Conservation (phyloP, 2,113 vertebrate genomes). For the Monarcha castaneiventris region DNA sequence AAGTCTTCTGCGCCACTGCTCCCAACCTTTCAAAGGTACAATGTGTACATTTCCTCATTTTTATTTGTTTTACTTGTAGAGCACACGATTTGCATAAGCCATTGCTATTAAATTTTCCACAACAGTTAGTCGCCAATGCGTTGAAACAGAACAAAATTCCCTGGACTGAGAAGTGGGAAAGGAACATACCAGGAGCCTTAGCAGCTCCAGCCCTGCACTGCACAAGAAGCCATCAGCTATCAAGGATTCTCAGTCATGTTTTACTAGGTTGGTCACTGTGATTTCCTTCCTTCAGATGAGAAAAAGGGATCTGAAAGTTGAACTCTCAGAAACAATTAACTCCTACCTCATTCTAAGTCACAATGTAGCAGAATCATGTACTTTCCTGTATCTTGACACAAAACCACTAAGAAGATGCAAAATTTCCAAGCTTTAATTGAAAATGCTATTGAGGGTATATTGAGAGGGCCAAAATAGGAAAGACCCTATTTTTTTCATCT, state of each 20-base stretch:
- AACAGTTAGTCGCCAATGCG: not conserved
- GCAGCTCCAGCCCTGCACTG: not conserved
- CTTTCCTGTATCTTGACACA: not conserved
- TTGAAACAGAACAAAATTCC: slow-evolving; percentile 42
- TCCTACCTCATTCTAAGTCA: not conserved
- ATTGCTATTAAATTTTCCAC: slow-evolving; percentile 63
- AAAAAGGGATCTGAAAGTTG: not conserved
- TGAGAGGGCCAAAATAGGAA: not conserved
- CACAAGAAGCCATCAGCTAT: not conserved
- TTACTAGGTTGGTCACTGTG: not conserved
- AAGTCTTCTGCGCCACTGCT: slow-evolving; percentile 71
- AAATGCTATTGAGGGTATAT: not conserved
- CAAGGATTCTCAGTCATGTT: not conserved
- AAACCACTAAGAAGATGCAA: not conserved
- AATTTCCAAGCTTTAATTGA: not conserved
- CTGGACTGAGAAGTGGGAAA: not conserved
- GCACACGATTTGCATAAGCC: slow-evolving; percentile 67
- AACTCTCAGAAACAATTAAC: not conserved
- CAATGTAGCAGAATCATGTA: not conserved
- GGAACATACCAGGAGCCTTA: not conserved
- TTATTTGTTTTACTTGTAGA: slow-evolving; percentile 74
- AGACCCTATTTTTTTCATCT: not conserved
- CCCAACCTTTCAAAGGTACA: slow-evolving; percentile 77
- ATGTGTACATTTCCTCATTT: slow-evolving; percentile 71
- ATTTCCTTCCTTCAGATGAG: not conserved